Percentiles rank a stretch among this genome's conserved stretches.
Conservation (phyloP, 1,140 invertebrate genomes). For the Euglossa dilemma region DNA sequence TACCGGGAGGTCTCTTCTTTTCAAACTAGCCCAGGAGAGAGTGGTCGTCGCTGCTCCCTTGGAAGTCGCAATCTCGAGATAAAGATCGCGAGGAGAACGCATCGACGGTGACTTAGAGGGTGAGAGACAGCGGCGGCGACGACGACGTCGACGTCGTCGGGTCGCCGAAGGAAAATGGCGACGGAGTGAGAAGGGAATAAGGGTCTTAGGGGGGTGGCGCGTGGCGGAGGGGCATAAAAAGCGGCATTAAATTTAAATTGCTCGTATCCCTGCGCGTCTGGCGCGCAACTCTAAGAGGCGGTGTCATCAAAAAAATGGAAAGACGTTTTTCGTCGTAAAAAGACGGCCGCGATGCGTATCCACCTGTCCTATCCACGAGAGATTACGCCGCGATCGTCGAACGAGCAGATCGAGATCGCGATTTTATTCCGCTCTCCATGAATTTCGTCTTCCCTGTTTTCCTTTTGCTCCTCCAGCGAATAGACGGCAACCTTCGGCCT, state of each 20-base stretch:
- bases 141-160: not conserved
- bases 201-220: not conserved
- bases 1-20: conserved; percentile 18
- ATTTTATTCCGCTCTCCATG: conserved; percentile 24
- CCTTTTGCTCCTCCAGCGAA: not conserved
- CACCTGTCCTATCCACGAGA: conserved; percentile 1
- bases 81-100: conserved; percentile 58
- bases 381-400: conserved; percentile 45
- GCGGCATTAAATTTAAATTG: conserved; percentile 69
- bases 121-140: not conserved
- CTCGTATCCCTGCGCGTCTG: conserved; percentile 53
- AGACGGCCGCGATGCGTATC: conserved; percentile 40
- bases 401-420: conserved; percentile 10
- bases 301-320: conserved; percentile 39
- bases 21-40: conserved; percentile 30
- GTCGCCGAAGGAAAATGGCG: no score
- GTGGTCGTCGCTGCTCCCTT: conserved; percentile 58
- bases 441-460: not conserved
- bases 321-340: conserved; percentile 34
- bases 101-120: conserved; percentile 8
- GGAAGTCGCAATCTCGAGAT: conserved; percentile 65
- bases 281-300: conserved; percentile 49
- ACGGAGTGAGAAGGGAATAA: no score
- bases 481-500: no score
- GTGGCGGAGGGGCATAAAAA: conserved; percentile 25